A percentile compares a stretch with the other conserved stretches of the same genome.
Evolutionary conservation across 2,888 invertebrate species (phyloP).

Genomic region (Fissipunctia ypsillon): DNA sequence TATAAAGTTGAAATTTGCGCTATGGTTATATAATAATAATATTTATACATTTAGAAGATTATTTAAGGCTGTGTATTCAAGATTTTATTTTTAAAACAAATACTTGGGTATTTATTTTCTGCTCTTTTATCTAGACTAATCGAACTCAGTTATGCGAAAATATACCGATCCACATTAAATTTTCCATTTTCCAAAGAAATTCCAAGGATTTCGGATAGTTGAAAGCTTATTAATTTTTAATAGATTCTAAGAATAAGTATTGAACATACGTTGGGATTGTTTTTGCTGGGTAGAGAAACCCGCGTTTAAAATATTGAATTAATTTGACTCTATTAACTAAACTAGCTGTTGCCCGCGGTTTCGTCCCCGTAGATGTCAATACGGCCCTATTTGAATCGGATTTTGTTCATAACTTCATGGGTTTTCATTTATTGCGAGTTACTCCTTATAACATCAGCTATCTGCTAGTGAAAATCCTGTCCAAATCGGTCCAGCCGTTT

Average conservation of each 20-base stretch:
- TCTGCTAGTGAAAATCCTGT: too few species aligned
- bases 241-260: neutral
- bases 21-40: neutral
- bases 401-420: too few species aligned
- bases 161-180: neutral
- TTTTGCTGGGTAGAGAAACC: too few species aligned
- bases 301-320: neutral
- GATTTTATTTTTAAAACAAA: slow-evolving; percentile 42
- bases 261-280: neutral
- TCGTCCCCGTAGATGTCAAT: too few species aligned
- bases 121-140: slow-evolving; percentile 19
- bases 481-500: too few species aligned
- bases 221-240: neutral
- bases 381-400: too few species aligned
- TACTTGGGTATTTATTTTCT: slow-evolving; percentile 27
- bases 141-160: neutral
- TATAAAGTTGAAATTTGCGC: slow-evolving; percentile 1
- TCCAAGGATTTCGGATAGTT: neutral
- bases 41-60: slow-evolving; percentile 27
- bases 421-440: too few species aligned
- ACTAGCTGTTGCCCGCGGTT: too few species aligned
- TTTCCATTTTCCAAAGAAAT: neutral
- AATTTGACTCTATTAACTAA: neutral
- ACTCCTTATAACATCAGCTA: too few species aligned
- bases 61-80: slow-evolving; percentile 56